Evolutionary conservation across 2,888 invertebrate genomes (phyloP), one percentile per base, ranked within the genome.

Genomic region (Sphecodes monilicornis): DNA sequence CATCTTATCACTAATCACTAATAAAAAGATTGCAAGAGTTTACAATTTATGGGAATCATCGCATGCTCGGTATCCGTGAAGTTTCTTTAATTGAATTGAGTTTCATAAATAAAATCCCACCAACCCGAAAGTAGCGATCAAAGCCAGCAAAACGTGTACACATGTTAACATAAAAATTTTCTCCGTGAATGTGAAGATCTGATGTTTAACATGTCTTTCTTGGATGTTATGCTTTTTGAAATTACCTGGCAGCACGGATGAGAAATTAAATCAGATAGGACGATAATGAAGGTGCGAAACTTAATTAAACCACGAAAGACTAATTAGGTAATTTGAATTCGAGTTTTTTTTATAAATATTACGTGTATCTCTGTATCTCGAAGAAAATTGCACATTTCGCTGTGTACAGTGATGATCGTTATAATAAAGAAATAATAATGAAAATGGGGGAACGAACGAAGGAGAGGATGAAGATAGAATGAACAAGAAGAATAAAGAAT

Each of bases 271-370:
- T 36, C 66, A 36, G 36, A 36, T 36, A 18, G 22, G 29, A 60
- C 36, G 39, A 66, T 36, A 32, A 39, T 39, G 36, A n/a, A 36
- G 66, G 39, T 66, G 66, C 39, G 11, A 66, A 32, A 66, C n/a
- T 11, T 39, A 36, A 66, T 66, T 66, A 66, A 66, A 36, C 66
- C 66, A 8, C 36, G 39, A 66, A 36, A 39, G 66, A n/a, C 66
- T 66, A 66, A 66, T 36, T 39, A 66, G 36, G 66, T 36, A 1
- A 66, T 66, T 66, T 11, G 36, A n/a, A 66, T 66, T 66, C 36
- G 39, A 11, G 36, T 66, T 66, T 39, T 66, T 39, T 36, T 66
- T 66, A 36, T 36, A 39, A 18, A 39, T 66, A 36, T 66, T 36
- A 22, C 10, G 32, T 10, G 32, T 22, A 36, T 66, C 36, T 39